These are phyloP conservation scores for Dolomedes plantarius DNA, from an alignment of 2,888 invertebrate genomes.

Conservation along the genomic window DNA sequence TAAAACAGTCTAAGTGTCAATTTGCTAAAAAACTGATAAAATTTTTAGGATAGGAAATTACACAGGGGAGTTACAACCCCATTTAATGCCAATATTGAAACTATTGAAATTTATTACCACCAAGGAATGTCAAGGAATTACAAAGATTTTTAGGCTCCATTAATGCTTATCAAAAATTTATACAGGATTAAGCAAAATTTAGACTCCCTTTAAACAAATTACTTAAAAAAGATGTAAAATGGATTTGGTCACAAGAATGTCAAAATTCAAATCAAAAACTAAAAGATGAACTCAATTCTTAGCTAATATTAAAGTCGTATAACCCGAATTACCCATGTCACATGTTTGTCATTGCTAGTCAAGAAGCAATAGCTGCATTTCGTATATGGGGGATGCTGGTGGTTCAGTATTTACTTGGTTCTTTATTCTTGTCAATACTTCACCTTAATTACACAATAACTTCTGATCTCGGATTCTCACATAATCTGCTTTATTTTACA, in stretches of 20 bases:
- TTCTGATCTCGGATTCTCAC: no score
- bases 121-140: no score
- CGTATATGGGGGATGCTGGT: no score
- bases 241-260: not conserved
- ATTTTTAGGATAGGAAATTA: not conserved
- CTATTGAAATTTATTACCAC: no score
- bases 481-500: no score
- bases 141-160: no score
- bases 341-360: not conserved
- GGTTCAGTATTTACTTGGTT: no score
- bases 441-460: no score
- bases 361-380: no score
- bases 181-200: not conserved
- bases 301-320: not conserved
- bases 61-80: not conserved
- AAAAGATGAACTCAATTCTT: not conserved
- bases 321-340: not conserved
- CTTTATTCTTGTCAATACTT: no score
- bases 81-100: not conserved
- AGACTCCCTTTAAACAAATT: not conserved
- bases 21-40: not conserved
- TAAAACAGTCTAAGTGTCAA: not conserved
- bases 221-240: no score
- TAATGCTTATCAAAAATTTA: not conserved
- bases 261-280: not conserved